Percentiles rank a stretch among this genome's conserved stretches.
Conservation (phyloP, 2,113 vertebrate genomes). For the Camelus bactrianus region DNA sequence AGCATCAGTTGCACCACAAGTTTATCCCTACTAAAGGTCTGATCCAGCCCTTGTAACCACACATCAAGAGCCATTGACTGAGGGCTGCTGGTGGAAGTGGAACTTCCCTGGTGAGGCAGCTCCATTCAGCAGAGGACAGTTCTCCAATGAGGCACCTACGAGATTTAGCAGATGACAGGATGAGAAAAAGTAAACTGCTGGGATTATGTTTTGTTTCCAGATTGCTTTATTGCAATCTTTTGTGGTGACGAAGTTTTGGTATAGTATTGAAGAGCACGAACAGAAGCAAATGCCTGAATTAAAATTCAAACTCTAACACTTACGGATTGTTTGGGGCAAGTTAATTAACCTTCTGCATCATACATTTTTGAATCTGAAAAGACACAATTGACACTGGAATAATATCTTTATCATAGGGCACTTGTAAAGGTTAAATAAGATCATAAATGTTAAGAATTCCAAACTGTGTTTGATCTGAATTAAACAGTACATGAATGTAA, state of each 20-base stretch:
- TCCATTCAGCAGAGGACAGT: neutral
- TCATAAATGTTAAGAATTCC: neutral
- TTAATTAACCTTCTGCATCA: conserved; percentile 51
- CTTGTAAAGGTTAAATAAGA: conserved; percentile 28
- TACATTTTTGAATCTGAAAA: neutral
- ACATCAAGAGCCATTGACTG: neutral
- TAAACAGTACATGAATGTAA: neutral
- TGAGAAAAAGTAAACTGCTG: neutral
- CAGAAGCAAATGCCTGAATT: neutral
- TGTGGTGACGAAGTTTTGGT: neutral
- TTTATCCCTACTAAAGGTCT: too few relatives aligned
- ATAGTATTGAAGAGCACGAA: neutral
- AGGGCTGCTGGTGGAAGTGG: neutral
- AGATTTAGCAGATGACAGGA: neutral
- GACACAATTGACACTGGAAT: neutral
- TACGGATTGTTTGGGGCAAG: neutral
- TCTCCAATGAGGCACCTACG: neutral
- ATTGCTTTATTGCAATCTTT: neutral
- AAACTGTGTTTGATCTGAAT: neutral
- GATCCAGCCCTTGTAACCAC: neutral
- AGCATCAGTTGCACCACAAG: neutral
- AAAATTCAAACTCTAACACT: neutral
- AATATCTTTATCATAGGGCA: neutral
- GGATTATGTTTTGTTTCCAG: neutral
- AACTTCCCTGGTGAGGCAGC: neutral